phyloP scores from a whole-genome alignment of 2,888 invertebrate genomes.

The Diaphora mendica region DNA sequence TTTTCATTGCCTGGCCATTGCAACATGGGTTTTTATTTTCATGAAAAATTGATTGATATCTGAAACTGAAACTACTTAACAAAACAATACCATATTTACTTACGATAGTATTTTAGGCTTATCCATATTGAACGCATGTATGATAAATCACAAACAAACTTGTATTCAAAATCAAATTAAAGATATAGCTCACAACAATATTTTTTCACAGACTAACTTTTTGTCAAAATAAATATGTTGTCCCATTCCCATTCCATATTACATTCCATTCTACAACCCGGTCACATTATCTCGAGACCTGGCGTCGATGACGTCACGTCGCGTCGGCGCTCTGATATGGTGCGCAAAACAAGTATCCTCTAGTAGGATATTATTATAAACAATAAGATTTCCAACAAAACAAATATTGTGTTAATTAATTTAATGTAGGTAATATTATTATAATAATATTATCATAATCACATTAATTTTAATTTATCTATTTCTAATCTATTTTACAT shows the following conservation, averaged over 20 bases:
- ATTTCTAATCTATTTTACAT: too few species aligned
- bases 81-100: constrained; percentile 52
- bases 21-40: background rate
- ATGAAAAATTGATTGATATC: background rate
- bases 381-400: too few species aligned
- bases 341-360: too few species aligned
- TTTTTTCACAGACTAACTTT: background rate
- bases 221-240: background rate
- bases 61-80: background rate
- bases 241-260: too few species aligned
- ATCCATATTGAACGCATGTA: constrained; percentile 48
- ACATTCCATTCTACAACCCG: background rate
- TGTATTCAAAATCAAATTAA: background rate
- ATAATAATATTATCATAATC: too few species aligned
- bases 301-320: too few species aligned
- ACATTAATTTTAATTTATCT: too few species aligned
- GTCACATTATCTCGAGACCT: too few species aligned
- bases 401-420: too few species aligned
- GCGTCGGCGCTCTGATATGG: too few species aligned
- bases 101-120: constrained; percentile 63
- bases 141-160: constrained; percentile 1
- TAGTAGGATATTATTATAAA: too few species aligned
- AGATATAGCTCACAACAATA: background rate
- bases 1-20: background rate
- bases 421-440: too few species aligned